These are phyloP conservation scores for Bombus fervidus DNA, from an alignment of 1,140 invertebrate genomes.

Conservation along the genomic window DNA sequence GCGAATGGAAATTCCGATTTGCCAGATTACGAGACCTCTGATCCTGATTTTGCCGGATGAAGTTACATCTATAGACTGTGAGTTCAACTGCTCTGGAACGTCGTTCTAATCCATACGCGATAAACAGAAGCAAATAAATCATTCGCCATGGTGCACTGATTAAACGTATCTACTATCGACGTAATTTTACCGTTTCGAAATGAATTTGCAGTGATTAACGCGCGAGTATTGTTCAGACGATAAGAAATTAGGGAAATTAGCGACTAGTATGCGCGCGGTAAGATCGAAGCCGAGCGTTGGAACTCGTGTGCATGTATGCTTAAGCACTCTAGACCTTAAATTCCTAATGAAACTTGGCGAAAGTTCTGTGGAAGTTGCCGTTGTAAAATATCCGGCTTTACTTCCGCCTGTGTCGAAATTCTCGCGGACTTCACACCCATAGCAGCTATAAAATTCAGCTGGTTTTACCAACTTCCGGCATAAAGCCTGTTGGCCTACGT, in stretches of 20 bases:
- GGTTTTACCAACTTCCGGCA: conserved; percentile 39
- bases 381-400: conserved; percentile 46
- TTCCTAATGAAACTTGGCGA: conserved; percentile 27
- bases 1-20: conserved; percentile 12
- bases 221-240: neutral
- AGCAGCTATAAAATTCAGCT: conserved; percentile 46
- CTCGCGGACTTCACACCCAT: conserved; percentile 4
- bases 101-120: neutral
- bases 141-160: neutral
- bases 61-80: neutral
- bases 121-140: neutral
- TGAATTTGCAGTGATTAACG: neutral
- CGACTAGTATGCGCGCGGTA: neutral
- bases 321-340: conserved; percentile 26
- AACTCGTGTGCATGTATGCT: neutral
- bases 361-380: conserved; percentile 34
- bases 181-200: neutral
- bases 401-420: conserved; percentile 43
- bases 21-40: conserved; percentile 13
- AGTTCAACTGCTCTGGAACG: neutral
- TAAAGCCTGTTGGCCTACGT: conserved; percentile 34
- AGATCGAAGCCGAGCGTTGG: neutral
- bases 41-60: conserved; percentile 6
- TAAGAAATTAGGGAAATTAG: neutral
- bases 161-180: neutral